Evolutionary conservation across 2,888 invertebrate species (phyloP).

Genomic region (Heterodera filipjevi): DNA sequence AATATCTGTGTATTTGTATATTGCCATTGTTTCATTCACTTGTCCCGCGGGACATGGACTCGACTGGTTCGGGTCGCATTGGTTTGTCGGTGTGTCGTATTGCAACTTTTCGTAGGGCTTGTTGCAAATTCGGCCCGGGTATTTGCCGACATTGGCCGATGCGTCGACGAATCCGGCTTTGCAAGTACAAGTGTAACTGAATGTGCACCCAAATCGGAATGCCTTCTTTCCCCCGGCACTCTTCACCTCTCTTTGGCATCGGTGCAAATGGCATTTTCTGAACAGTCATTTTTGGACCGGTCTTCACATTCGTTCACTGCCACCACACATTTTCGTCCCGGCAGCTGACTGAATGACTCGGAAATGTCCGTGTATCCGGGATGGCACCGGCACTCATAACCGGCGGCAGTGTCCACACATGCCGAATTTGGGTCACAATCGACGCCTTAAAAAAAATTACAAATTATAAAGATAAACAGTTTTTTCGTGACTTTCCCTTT

Average conservation of each 20-base stretch:
- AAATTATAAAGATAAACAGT: not conserved
- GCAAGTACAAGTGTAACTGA: slow-evolving; percentile 80
- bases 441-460: slow-evolving; percentile 42
- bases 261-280: slow-evolving; percentile 83
- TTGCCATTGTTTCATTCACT: not conserved
- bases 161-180: slow-evolving; percentile 74
- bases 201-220: not conserved
- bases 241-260: slow-evolving; percentile 75
- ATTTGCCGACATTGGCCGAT: slow-evolving; percentile 38
- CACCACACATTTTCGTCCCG: slow-evolving; percentile 63
- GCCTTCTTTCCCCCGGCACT: not conserved
- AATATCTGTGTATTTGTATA: not conserved
- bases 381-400: slow-evolving; percentile 56
- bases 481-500: not conserved
- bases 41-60: slow-evolving; percentile 33
- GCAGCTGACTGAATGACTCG: slow-evolving; percentile 59
- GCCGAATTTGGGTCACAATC: slow-evolving; percentile 63
- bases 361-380: slow-evolving; percentile 66
- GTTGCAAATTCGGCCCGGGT: slow-evolving; percentile 61
- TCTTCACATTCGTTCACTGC: slow-evolving; percentile 64
- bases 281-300: slow-evolving; percentile 79
- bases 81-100: slow-evolving; percentile 34
- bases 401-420: slow-evolving; percentile 63
- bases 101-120: slow-evolving; percentile 46
- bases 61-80: slow-evolving; percentile 48